Conservation (phyloP, 2,113 vertebrate species). For the Gymnarchus niloticus region DNA sequence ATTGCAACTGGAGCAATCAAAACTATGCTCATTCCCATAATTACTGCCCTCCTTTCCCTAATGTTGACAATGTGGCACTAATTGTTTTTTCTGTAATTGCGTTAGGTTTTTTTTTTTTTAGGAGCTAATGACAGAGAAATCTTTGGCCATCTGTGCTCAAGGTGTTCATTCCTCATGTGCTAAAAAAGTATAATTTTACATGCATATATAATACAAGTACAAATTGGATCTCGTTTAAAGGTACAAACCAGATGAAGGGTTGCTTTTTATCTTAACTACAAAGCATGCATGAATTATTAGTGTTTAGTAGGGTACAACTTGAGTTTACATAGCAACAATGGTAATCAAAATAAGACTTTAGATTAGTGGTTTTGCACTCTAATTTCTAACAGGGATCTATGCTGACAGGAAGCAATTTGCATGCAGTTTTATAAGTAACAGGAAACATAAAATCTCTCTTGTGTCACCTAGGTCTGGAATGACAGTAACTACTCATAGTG, state of each 20-base stretch:
- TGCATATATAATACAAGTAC: slow-evolving; percentile 31
- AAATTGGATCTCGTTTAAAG: slow-evolving; percentile 39
- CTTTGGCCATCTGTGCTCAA: slow-evolving; percentile 46
- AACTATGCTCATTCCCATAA: slow-evolving; percentile 51
- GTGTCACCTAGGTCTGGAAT: not conserved
- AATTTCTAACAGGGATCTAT: not conserved
- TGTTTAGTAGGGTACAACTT: slow-evolving; percentile 34
- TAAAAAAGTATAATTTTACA: slow-evolving; percentile 30
- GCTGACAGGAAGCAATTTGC: slow-evolving; percentile 5
- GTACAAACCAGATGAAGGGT: slow-evolving; percentile 36
- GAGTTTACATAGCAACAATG: slow-evolving; percentile 31
- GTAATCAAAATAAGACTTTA: slow-evolving; percentile 48
- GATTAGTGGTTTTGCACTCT: slow-evolving; percentile 48
- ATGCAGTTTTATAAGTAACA: not conserved
- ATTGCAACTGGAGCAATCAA: slow-evolving; percentile 38
- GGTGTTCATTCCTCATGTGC: slow-evolving; percentile 29
- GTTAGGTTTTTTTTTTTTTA: slow-evolving; percentile 41
- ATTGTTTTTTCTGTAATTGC: slow-evolving; percentile 58
- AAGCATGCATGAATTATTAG: slow-evolving; percentile 46
- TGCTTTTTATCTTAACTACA: slow-evolving; percentile 33
- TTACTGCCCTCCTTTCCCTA: slow-evolving; percentile 56
- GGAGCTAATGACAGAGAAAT: slow-evolving; percentile 42
- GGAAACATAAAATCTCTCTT: slow-evolving; percentile 5
- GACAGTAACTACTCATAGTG: not conserved
- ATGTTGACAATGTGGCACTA: slow-evolving; percentile 52